These are phyloP conservation scores for Blennius ocellaris DNA, from an alignment of 2,113 vertebrate genomes.

Conservation along the genomic window DNA sequence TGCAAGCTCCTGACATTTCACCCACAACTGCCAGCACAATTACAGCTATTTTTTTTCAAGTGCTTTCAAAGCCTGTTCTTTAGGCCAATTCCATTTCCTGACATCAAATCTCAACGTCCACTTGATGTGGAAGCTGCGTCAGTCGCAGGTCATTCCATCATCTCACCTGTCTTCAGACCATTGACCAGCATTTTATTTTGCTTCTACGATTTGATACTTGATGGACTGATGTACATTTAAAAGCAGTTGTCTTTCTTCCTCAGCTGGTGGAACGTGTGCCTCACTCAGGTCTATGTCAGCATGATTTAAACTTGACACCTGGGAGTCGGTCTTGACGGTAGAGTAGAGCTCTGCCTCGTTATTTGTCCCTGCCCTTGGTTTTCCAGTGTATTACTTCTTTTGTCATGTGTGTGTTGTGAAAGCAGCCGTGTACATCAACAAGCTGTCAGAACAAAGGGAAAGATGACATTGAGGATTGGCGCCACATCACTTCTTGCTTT, in stretches of 20 bases:
- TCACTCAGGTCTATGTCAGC: constrained; percentile 35
- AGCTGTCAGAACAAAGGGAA: background rate
- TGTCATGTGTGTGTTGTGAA: constrained; percentile 13
- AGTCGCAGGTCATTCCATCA: too few relatives aligned
- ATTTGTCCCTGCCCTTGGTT: background rate
- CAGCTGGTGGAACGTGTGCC: background rate
- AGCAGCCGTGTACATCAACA: background rate
- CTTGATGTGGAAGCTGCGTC: background rate
- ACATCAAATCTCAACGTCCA: background rate
- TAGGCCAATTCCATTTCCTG: background rate
- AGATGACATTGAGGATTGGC: background rate
- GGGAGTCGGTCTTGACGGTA: constrained; percentile 21
- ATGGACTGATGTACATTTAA: too few relatives aligned
- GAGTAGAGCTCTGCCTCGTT: constrained; percentile 9
- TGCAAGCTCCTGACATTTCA: background rate
- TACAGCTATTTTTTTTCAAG: background rate
- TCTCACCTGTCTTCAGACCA: background rate
- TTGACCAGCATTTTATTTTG: background rate
- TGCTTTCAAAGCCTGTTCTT: background rate
- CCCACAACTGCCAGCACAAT: background rate
- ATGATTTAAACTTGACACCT: constrained; percentile 45
- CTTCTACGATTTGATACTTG: background rate
- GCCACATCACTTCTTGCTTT: background rate
- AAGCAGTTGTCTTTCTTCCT: background rate
- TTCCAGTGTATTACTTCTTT: constrained; percentile 18